Percentiles rank a stretch among this genome's conserved stretches.
These are phyloP conservation scores for Rhyacichthys aspro DNA, from an alignment of 2,797 vertebrate genomes.

Conservation along the genomic window DNA sequence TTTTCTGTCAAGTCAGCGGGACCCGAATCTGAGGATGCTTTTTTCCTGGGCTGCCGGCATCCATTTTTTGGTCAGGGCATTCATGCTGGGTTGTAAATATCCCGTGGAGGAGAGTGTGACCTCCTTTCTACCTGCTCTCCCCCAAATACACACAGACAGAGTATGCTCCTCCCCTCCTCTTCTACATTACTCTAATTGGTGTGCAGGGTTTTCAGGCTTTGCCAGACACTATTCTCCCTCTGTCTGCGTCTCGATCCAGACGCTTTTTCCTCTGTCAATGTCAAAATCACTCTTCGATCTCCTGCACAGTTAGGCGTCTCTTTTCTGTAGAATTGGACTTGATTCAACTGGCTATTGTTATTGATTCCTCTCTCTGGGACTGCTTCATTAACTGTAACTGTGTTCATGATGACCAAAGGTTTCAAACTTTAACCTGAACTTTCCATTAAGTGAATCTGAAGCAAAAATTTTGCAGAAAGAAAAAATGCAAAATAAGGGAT, in stretches of 20 bases:
- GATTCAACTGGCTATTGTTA: conserved; percentile 7
- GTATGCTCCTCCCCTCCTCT: conserved; percentile 24
- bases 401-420: neutral
- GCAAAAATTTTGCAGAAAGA: neutral
- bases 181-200: conserved; percentile 69
- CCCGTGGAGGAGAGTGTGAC: conserved; percentile 63
- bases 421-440: neutral
- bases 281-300: conserved; percentile 46
- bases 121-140: conserved; percentile 66
- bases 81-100: conserved; percentile 67
- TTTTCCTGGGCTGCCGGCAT: conserved; percentile 16
- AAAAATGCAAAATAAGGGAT: neutral
- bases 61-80: conserved; percentile 44
- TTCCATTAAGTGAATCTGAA: neutral
- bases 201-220: conserved; percentile 36
- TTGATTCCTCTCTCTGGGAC: neutral
- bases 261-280: conserved; percentile 19
- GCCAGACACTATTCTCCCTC: conserved; percentile 30
- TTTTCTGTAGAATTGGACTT: conserved; percentile 22
- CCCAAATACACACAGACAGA: conserved; percentile 24
- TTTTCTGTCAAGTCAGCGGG: conserved; percentile 72
- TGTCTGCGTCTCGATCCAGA: conserved; percentile 26
- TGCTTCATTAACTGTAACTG: conserved; percentile 10
- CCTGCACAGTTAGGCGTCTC: conserved; percentile 17
- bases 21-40: conserved; percentile 45